Evolutionary conservation across 1,140 invertebrate species (phyloP).

Genomic region (Choristoneura fumiferana): DNA sequence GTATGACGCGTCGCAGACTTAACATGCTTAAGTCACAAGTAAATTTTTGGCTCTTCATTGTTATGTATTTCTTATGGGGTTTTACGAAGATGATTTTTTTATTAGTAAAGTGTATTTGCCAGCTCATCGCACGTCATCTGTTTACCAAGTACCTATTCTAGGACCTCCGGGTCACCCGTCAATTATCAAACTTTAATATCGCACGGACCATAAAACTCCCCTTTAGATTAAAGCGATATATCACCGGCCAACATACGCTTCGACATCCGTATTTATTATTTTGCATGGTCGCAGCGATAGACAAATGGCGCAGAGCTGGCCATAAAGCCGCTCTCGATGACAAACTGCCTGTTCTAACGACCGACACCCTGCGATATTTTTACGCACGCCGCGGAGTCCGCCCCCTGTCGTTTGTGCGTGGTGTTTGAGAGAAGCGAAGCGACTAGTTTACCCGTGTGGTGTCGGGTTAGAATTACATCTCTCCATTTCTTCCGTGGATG

Average conservation of each 20-base stretch:
- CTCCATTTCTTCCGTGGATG: too few species aligned
- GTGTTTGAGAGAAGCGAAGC: constrained; percentile 1
- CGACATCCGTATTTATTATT: constrained; percentile 18
- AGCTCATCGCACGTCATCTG: too few species aligned
- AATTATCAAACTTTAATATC: constrained; percentile 9
- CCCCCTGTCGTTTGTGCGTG: constrained; percentile 30
- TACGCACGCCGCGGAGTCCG: constrained; percentile 48
- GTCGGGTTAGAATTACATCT: too few species aligned
- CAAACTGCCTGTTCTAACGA: constrained; percentile 48
- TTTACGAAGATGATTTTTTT: too few species aligned
- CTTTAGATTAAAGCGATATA: constrained; percentile 3
- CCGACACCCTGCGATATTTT: constrained; percentile 43
- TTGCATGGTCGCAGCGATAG: constrained; percentile 20
- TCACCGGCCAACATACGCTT: neutral
- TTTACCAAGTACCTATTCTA: too few species aligned
- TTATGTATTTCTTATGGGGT: too few species aligned
- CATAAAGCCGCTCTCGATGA: constrained; percentile 53
- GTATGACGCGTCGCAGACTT: too few species aligned
- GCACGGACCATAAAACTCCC: neutral
- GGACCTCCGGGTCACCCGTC: neutral
- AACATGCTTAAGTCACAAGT: too few species aligned
- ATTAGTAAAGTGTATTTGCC: too few species aligned
- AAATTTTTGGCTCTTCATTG: too few species aligned
- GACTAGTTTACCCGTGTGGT: too few species aligned
- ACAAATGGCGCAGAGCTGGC: constrained; percentile 41